Evolutionary conservation across 2,888 invertebrate genomes (phyloP).

Genomic region (Leucophenga montana): DNA sequence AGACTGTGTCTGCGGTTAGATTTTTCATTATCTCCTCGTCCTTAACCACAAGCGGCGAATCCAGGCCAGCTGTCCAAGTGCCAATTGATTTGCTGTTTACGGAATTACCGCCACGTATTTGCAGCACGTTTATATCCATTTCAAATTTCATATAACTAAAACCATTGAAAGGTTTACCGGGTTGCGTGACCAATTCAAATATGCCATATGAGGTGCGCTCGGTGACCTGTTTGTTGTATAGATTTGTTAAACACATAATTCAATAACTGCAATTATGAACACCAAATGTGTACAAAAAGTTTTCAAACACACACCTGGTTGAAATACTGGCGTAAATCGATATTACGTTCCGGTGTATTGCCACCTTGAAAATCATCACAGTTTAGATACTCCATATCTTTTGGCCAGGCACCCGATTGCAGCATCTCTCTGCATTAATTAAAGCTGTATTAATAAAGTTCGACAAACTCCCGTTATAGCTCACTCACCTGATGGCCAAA

Average conservation of each 20-base stretch:
- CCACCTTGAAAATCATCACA: conserved; percentile 87
- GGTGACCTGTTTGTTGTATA: conserved; percentile 71
- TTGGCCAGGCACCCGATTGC: conserved; percentile 82
- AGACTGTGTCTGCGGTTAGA: conserved; percentile 87
- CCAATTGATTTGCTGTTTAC: conserved; percentile 82
- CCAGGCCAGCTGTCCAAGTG: conserved; percentile 85
- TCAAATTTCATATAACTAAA: conserved; percentile 84
- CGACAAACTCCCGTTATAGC: conserved; percentile 12
- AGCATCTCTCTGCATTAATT: conserved; percentile 78
- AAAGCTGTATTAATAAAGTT: not conserved
- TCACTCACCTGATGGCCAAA: conserved; percentile 80
- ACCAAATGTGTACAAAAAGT: not conserved
- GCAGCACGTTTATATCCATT: conserved; percentile 81
- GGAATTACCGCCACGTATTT: conserved; percentile 82
- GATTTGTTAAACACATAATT: conserved; percentile 44
- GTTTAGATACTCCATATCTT: conserved; percentile 81
- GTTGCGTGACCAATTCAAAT: conserved; percentile 77
- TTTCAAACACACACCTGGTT: conserved; percentile 75
- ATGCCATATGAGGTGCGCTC: conserved; percentile 83
- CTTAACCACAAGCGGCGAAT: conserved; percentile 78
- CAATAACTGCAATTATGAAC: conserved; percentile 34
- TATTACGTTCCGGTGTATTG: conserved; percentile 81
- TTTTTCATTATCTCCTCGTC: conserved; percentile 81
- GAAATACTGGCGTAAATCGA: conserved; percentile 82
- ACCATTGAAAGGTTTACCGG: conserved; percentile 78